phyloP scores from a whole-genome alignment of 64 coral and sea anemone genomes.

The Actinia tenebrosa region DNA sequence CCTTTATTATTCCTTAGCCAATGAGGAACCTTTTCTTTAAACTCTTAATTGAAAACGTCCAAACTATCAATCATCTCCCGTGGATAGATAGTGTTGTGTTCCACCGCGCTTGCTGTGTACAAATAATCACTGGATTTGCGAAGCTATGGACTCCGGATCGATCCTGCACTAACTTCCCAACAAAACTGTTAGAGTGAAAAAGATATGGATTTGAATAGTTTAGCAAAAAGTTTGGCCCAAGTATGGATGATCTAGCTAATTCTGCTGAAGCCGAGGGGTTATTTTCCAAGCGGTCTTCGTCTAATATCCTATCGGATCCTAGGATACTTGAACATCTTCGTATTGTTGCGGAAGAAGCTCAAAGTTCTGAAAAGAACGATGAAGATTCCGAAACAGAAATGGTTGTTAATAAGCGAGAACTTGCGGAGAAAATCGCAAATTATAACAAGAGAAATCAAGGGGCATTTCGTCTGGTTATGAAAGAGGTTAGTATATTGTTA shows the following conservation, averaged over 20 bases:
- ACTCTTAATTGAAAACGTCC: constrained; percentile 7
- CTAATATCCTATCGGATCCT: constrained; percentile 89
- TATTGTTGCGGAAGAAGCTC: constrained; percentile 95
- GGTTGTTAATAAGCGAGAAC: constrained; percentile 80
- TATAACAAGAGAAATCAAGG: constrained; percentile 98
- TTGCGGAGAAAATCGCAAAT: constrained; percentile 76
- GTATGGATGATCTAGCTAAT: constrained; percentile 68
- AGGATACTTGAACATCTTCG: constrained; percentile 88
- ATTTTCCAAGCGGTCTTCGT: constrained; percentile 89
- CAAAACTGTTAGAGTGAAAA: neutral
- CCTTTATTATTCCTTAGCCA: neutral
- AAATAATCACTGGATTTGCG: neutral
- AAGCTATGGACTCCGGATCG: neutral
- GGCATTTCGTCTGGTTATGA: constrained; percentile 78
- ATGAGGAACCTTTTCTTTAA: neutral
- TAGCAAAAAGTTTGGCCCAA: neutral
- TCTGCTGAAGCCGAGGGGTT: constrained; percentile 60
- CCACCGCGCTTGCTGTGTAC: neutral
- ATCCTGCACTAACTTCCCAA: neutral
- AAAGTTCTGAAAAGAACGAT: constrained; percentile 68
- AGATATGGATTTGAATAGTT: neutral
- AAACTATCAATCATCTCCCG: constrained; percentile 2
- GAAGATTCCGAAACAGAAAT: constrained; percentile 71
- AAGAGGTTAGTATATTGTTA: constrained; percentile 55
- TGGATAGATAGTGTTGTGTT: neutral